Conservation (phyloP, 2,888 invertebrate species). For the Baronia brevicornis region DNA sequence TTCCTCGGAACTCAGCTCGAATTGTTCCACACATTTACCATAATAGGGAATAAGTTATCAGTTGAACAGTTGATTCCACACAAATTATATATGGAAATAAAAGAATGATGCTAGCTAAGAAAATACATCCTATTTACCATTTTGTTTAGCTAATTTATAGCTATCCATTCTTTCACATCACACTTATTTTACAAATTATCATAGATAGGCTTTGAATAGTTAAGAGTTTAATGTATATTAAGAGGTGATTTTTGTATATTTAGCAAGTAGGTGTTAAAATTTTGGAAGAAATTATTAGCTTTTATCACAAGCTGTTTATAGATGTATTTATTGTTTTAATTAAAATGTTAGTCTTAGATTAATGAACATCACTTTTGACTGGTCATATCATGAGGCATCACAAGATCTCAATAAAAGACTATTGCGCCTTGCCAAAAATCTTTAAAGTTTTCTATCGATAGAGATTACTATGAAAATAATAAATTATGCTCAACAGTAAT, state of each 20-base stretch:
- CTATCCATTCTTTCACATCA: no score
- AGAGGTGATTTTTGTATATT: conserved; percentile 9
- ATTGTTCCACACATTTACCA: no score
- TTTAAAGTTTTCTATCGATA: conserved; percentile 16
- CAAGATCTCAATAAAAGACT: conserved; percentile 66
- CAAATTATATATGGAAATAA: no score
- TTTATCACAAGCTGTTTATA: conserved; percentile 23
- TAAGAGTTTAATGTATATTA: conserved; percentile 8
- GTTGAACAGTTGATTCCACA: no score
- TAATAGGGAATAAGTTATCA: no score
- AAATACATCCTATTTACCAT: no score
- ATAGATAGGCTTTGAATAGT: no score
- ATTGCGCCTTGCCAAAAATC: conserved; percentile 66
- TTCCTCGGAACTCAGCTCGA: no score
- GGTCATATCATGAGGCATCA: conserved; percentile 50
- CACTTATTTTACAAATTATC: no score
- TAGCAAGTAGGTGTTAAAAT: conserved; percentile 8
- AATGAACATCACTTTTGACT: conserved; percentile 51
- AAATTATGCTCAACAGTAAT: conserved; percentile 24
- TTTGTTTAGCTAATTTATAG: no score
- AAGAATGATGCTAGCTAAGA: no score
- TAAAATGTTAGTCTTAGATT: conserved; percentile 22
- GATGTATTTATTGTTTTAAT: conserved; percentile 32
- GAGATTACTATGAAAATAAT: conserved; percentile 15
- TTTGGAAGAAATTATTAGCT: conserved; percentile 20